Evolutionary conservation across 2,113 vertebrate genomes (phyloP).

Genomic region (Odontophorus gujanensis): DNA sequence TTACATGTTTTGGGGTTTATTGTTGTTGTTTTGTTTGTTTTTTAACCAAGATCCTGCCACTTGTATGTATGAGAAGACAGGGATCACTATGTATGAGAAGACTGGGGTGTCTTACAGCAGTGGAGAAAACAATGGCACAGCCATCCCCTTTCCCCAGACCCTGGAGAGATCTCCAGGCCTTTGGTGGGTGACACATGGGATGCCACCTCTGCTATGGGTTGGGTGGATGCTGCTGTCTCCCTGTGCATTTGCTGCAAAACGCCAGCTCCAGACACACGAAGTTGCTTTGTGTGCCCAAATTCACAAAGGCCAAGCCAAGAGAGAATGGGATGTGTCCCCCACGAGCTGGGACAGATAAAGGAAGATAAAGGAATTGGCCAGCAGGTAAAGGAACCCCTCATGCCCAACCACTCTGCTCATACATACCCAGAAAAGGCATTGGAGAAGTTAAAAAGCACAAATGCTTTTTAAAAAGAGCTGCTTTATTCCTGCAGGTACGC

Average conservation of each 20-base stretch:
- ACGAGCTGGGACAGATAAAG: not conserved
- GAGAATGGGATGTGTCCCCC: not conserved
- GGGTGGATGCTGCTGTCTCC: not conserved
- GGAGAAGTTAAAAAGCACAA: not conserved
- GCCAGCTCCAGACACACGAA: not conserved
- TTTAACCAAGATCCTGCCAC: not conserved
- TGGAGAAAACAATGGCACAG: not conserved
- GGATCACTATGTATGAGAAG: not conserved
- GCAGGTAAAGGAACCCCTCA: not conserved
- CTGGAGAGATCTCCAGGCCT: not conserved
- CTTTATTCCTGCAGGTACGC: not conserved
- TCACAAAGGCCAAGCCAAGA: not conserved
- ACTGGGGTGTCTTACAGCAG: not conserved
- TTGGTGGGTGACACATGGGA: not conserved
- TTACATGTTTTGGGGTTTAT: not conserved
- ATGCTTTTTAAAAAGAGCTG: not conserved
- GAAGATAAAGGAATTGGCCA: too few species aligned
- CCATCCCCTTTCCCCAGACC: not conserved
- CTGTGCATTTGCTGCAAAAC: not conserved
- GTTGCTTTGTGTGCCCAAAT: not conserved
- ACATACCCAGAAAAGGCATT: not conserved
- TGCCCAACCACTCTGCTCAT: not conserved
- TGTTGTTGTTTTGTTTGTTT: not conserved
- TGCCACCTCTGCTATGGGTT: accelerated
- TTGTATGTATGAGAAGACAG: not conserved